phyloP scores from a whole-genome alignment of 1,140 invertebrate genomes.

The Aphelenchoides avenae region DNA sequence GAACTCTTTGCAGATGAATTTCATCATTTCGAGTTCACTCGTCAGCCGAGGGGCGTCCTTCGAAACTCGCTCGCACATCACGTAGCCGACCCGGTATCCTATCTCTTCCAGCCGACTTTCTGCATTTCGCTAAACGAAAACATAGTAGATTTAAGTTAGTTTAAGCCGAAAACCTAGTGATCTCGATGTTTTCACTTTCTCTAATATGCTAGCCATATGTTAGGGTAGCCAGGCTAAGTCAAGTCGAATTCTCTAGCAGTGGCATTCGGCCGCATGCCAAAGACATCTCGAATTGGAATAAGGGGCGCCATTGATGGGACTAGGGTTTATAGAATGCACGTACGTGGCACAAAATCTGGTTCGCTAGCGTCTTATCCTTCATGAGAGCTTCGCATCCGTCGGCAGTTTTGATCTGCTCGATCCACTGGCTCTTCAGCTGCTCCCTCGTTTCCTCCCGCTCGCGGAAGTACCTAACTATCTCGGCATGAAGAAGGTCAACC shows the following conservation, averaged over 20 bases:
- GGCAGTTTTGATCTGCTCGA: slow-evolving; percentile 26
- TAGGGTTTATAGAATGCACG: no score
- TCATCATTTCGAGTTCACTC: slow-evolving; percentile 94
- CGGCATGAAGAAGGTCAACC: slow-evolving; percentile 50
- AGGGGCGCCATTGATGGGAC: no score
- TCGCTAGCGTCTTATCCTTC: slow-evolving; percentile 28
- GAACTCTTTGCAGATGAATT: slow-evolving; percentile 98
- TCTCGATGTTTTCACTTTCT: neutral
- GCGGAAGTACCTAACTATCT: slow-evolving; percentile 52
- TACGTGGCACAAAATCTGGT: slow-evolving; percentile 51
- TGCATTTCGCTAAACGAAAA: slow-evolving; percentile 48
- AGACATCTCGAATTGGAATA: no score
- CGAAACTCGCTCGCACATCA: slow-evolving; percentile 63
- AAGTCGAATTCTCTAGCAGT: no score
- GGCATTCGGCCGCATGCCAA: no score
- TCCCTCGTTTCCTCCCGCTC: slow-evolving; percentile 37
- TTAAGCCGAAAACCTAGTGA: slow-evolving; percentile 11
- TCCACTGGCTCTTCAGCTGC: slow-evolving; percentile 26
- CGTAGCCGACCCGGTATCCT: slow-evolving; percentile 50
- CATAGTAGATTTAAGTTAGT: slow-evolving; percentile 15
- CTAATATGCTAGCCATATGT: neutral
- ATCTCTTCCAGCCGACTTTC: slow-evolving; percentile 52
- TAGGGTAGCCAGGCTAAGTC: no score
- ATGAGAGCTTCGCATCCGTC: slow-evolving; percentile 5
- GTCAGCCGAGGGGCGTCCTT: slow-evolving; percentile 87